Evolutionary conservation across 2,797 vertebrate species (phyloP).

Genomic region (Ctenopoma multispine): DNA sequence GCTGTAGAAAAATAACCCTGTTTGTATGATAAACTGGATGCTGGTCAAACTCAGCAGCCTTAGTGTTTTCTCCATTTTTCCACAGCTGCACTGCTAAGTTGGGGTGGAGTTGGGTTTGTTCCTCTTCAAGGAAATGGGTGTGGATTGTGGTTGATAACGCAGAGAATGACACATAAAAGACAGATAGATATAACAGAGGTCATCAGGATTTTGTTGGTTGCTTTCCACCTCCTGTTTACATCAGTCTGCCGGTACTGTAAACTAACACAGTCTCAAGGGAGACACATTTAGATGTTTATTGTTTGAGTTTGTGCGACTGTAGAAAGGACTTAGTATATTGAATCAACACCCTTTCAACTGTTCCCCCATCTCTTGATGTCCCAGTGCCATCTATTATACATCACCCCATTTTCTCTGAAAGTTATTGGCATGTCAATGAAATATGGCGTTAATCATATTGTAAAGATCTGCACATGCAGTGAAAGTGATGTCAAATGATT

Average conservation of each 20-base stretch:
- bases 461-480: slow-evolving; percentile 6
- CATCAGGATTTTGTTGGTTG: slow-evolving; percentile 43
- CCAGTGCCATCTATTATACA: background rate
- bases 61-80: slow-evolving; percentile 20
- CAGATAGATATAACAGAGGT: slow-evolving; percentile 28
- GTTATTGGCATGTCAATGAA: slow-evolving; percentile 14
- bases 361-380: slow-evolving; percentile 3
- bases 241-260: slow-evolving; percentile 53
- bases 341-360: slow-evolving; percentile 16
- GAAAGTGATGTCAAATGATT: slow-evolving; percentile 35
- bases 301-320: slow-evolving; percentile 20
- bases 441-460: slow-evolving; percentile 30
- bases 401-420: background rate
- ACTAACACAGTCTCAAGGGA: slow-evolving; percentile 52
- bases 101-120: slow-evolving; percentile 42
- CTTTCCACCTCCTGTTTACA: slow-evolving; percentile 70
- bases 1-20: background rate
- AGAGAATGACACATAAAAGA: slow-evolving; percentile 27
- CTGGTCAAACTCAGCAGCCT: slow-evolving; percentile 8
- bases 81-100: background rate
- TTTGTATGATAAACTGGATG: background rate
- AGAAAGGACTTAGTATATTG: slow-evolving; percentile 12
- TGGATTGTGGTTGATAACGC: slow-evolving; percentile 47
- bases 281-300: slow-evolving; percentile 14
- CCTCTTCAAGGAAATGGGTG: slow-evolving; percentile 59